These are phyloP conservation scores for Artibeus lituratus DNA, from an alignment of 2,797 vertebrate species.

Conservation along the genomic window DNA sequence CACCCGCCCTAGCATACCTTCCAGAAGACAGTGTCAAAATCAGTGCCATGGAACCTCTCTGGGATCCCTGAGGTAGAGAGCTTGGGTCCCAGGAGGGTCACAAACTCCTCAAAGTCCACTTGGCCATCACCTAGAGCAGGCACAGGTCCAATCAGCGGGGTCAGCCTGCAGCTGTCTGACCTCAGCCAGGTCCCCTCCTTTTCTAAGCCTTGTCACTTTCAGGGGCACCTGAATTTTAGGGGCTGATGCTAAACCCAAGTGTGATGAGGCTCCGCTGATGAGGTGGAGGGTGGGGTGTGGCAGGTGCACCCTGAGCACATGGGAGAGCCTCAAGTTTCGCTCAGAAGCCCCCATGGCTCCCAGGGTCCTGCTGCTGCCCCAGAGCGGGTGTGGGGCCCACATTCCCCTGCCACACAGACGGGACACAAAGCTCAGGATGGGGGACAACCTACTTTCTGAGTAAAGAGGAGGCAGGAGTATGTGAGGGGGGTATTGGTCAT, in stretches of 20 bases:
- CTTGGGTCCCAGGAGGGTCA: slow-evolving; percentile 96
- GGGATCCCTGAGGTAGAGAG: slow-evolving; percentile 94
- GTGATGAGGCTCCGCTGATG: background rate
- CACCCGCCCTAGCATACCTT: slow-evolving; percentile 84
- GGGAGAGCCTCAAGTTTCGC: background rate
- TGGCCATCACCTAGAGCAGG: slow-evolving; percentile 90
- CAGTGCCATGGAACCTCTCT: slow-evolving; percentile 95
- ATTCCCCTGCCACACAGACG: background rate
- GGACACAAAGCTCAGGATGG: background rate
- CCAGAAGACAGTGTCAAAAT: slow-evolving; percentile 99
- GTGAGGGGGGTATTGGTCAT: no score
- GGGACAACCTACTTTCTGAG: background rate
- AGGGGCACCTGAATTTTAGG: background rate
- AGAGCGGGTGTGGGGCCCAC: background rate
- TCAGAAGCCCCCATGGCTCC: background rate
- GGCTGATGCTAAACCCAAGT: background rate
- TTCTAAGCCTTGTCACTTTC: background rate
- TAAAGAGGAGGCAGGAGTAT: background rate
- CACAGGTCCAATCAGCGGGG: background rate
- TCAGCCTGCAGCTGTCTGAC: background rate
- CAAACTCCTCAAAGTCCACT: slow-evolving; percentile 98
- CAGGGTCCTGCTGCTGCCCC: background rate
- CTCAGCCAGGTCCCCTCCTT: background rate
- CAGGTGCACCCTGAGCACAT: no score
- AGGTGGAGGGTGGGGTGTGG: background rate